A percentile compares a stretch with the other conserved stretches of the same genome.
These are phyloP conservation scores for Trachelipus rathkii DNA, from an alignment of 1,140 invertebrate genomes.

Conservation along the genomic window DNA sequence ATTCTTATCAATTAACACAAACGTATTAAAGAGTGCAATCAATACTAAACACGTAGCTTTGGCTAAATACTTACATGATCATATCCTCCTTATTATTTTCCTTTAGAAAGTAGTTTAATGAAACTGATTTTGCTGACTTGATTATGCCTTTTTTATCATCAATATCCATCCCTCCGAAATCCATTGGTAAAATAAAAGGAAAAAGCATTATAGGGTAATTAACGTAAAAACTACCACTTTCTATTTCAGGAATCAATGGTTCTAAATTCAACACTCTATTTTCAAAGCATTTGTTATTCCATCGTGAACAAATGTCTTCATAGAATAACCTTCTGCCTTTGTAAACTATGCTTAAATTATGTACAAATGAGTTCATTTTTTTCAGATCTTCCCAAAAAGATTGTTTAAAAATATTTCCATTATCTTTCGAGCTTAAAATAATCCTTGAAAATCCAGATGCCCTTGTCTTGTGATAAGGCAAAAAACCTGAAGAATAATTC, in stretches of 20 bases:
- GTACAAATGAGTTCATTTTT: conserved; percentile 69
- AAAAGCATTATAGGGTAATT: conserved; percentile 84
- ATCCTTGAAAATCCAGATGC: conserved; percentile 69
- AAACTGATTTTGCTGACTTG: background rate
- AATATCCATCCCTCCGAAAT: conserved; percentile 71
- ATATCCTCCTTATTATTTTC: background rate
- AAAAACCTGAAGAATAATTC: conserved; percentile 79
- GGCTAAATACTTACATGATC: too few species aligned
- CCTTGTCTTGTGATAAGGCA: conserved; percentile 76
- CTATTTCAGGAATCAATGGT: conserved; percentile 71
- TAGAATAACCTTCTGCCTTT: conserved; percentile 67
- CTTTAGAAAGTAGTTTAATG: background rate
- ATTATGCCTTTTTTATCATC: background rate
- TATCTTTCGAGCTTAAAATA: conserved; percentile 78
- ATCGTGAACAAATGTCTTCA: conserved; percentile 74
- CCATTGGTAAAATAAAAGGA: conserved; percentile 79
- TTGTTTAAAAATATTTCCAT: conserved; percentile 68
- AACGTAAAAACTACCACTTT: conserved; percentile 65
- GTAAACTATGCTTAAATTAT: conserved; percentile 65
- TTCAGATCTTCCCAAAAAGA: conserved; percentile 74
- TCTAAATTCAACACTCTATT: conserved; percentile 82
- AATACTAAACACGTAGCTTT: too few species aligned
- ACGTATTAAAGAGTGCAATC: too few species aligned
- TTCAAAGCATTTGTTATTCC: conserved; percentile 73
- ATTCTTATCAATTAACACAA: too few species aligned